phyloP scores from a whole-genome alignment of 2,888 invertebrate species.

The Polylopha cassiicola region DNA sequence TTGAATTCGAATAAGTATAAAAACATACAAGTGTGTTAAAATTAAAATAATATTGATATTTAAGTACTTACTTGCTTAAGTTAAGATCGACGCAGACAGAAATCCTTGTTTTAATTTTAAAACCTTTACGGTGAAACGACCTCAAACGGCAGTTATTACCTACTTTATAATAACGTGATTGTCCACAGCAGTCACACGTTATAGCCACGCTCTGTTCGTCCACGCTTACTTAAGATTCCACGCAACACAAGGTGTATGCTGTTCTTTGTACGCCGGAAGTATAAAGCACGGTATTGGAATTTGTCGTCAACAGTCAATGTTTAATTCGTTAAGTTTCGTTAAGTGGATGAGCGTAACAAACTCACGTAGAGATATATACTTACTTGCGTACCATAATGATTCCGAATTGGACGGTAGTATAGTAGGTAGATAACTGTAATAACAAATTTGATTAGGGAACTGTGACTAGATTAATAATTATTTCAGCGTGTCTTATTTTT shows the following conservation, averaged over 20 bases:
- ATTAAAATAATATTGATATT: too few relatives aligned
- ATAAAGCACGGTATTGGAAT: conserved; percentile 42
- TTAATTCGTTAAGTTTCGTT: too few relatives aligned
- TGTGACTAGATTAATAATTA: conserved; percentile 19
- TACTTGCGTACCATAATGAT: too few relatives aligned
- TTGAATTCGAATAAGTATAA: too few relatives aligned
- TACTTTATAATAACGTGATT: conserved; percentile 16
- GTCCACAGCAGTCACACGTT: conserved; percentile 5
- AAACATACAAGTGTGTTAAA: too few relatives aligned
- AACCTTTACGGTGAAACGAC: background rate
- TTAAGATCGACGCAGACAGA: too few relatives aligned
- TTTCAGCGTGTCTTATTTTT: conserved; percentile 27
- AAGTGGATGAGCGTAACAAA: too few relatives aligned
- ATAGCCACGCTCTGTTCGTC: conserved; percentile 11
- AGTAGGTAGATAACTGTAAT: conserved; percentile 4
- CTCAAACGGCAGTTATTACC: conserved; percentile 2
- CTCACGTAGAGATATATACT: too few relatives aligned
- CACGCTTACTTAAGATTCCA: conserved; percentile 50
- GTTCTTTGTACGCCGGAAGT: conserved; percentile 51
- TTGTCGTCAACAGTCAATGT: conserved; percentile 31
- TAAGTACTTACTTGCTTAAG: too few relatives aligned
- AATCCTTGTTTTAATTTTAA: conserved; percentile 9
- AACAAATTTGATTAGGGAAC: background rate
- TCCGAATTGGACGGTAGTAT: too few relatives aligned
- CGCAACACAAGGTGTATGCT: conserved; percentile 31